Evolutionary conservation across 1,140 invertebrate species (phyloP).

Genomic region (Pemphigus obesinymphae): DNA sequence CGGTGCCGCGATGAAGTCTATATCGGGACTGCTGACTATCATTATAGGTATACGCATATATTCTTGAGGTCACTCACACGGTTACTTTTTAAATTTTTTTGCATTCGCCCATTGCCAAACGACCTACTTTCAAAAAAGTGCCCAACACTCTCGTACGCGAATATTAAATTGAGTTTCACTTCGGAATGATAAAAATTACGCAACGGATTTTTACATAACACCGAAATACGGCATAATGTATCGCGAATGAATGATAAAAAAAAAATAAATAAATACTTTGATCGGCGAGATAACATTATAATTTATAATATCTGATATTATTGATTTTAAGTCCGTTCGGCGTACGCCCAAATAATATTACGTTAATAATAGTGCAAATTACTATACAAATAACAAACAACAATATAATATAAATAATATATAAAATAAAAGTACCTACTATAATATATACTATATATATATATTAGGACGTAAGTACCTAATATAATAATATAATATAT

Average conservation of each 20-base stretch:
- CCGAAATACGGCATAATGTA: neutral
- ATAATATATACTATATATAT: no score
- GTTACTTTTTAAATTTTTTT: conserved; percentile 25
- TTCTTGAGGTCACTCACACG: conserved; percentile 4
- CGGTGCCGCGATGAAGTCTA: neutral
- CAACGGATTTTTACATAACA: conserved; percentile 13
- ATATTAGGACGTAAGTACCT: no score
- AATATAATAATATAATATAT: no score
- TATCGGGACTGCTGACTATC: neutral
- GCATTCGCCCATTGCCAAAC: conserved; percentile 9
- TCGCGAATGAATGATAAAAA: conserved; percentile 7
- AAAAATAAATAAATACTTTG: no score
- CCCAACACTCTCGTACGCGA: neutral
- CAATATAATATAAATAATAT: no score
- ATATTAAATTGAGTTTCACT: conserved; percentile 29
- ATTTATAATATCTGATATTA: no score
- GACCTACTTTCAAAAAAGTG: conserved; percentile 35
- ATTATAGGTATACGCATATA: no score
- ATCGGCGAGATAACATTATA: neutral
- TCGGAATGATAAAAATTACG: conserved; percentile 20
- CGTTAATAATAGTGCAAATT: no score
- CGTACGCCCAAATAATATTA: no score
- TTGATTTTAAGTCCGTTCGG: neutral
- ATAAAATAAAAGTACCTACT: no score
- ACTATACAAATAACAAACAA: no score